Base-by-base conservation (phyloP, 2,797 vertebrate genomes). In the Amphiprion clarkii region DNA sequence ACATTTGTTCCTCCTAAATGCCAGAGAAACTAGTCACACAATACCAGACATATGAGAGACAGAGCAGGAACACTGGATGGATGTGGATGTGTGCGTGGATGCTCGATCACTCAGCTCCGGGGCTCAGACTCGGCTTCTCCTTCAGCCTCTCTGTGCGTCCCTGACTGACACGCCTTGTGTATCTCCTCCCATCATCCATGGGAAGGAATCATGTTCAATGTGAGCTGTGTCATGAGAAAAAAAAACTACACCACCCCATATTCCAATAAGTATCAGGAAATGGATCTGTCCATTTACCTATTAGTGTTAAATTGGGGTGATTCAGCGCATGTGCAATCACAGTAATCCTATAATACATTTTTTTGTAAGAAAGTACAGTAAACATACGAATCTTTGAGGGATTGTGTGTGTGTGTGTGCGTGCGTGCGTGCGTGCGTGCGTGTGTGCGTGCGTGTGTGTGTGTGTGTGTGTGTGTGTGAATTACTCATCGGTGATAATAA, bases 211-310 rank as follows among this genome's bases (percentile, higher is more conserved):
- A 70, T 33, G 54, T 73, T 75, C 76, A 70, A 67, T 81, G 87
- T 61, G 61, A 82, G 69, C 76, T 79, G 67, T 86, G 77, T 86
- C 87, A 87, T 87, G 85, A 71, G 46, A 80, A 46, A 46, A 44
- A 44, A 14, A 17, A 46, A 54, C 62, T 31, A 53, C 59, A 75
- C 81, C 86, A 70, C 65, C 70, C 6, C 2, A 10, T 14, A 49
- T 3, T 0, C 17, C 51, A 82, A 71, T 57, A 82, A 76, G 62
- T 85, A 88, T 88, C 88, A 84, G 75, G 78, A 89, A 88, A 90
- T 84, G 56, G 75, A 91, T 87, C 81, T 89, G 61, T 49, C 52
- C 68, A 71, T 88, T 90, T 85, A 87, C 68, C 71, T 74, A 77
- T 87, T 85, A 76, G 63, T 72, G 73, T 87, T 84, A 81, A 71